Percentiles rank a stretch among this genome's conserved stretches.
These are phyloP conservation scores for Melieria crassipennis DNA, from an alignment of 2,888 invertebrate genomes.

Conservation along the genomic window DNA sequence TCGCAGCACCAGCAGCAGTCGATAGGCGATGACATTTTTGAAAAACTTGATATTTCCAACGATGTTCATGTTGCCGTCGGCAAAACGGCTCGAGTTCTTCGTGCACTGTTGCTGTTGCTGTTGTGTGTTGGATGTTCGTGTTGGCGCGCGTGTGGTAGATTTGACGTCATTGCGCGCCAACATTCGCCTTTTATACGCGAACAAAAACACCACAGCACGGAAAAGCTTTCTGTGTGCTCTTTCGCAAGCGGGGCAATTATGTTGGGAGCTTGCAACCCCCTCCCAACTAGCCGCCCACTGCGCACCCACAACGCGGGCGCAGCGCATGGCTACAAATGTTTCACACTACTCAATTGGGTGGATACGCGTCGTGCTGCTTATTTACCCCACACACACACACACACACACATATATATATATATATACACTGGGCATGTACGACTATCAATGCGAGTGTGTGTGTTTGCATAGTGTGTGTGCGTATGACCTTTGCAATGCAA, in stretches of 20 bases:
- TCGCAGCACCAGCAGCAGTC: conserved; percentile 18
- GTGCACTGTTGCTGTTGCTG: neutral
- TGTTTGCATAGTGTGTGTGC: conserved; percentile 6
- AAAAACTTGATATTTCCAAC: conserved; percentile 25
- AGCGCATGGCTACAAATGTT: conserved; percentile 9
- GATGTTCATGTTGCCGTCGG: conserved; percentile 27
- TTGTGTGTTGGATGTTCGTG: neutral
- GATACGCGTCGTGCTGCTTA: conserved; percentile 8
- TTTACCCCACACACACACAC: conserved; percentile 6
- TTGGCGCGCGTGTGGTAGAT: conserved; percentile 9
- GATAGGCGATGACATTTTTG: conserved; percentile 16
- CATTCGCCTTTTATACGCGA: conserved; percentile 27
- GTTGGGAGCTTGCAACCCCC: too few relatives aligned
- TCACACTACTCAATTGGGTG: conserved; percentile 12
- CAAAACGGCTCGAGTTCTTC: neutral
- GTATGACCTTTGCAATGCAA: conserved; percentile 22
- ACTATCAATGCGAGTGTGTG: too few relatives aligned
- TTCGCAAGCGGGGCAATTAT: too few relatives aligned
- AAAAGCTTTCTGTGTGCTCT: too few relatives aligned
- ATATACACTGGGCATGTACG: neutral
- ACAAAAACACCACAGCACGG: too few relatives aligned
- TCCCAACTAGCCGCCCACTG: too few relatives aligned
- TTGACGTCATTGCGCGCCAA: conserved; percentile 16
- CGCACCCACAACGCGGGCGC: neutral
- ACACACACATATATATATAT: neutral